Base-by-base conservation (phyloP, 1,140 invertebrate species). In the Tetranychus cinnabarinus region DNA sequence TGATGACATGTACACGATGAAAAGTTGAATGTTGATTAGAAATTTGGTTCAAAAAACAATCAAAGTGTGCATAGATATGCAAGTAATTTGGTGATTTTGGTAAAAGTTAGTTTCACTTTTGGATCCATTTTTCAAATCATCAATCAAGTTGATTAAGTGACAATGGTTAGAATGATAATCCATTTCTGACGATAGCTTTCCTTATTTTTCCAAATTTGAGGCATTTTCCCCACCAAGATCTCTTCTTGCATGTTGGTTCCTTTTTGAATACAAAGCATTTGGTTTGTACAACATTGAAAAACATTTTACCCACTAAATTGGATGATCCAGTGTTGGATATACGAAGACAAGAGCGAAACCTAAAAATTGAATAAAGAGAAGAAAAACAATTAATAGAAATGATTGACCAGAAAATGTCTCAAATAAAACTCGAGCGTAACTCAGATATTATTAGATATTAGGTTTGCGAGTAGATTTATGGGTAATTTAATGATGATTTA, bases 241-340 rank as follows among this genome's bases (percentile, higher is more conserved):
- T 74, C 66, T 83, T 78, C 13, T 76, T 73, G 72, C 89, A 93
- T 1, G 82, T 73, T 63, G 80, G 80, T 63, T 85, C 80, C 1
- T 79, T 77, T 67, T 86, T 86, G 13, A 95, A 72, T 1, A 86
- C 78, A 72, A 95, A 95, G 69, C 89, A 95, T 68, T 89, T 85
- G 0, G 85, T 89, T 69, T 89, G 86, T 2, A 93, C 81, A 1
- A 92, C 77, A 70, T 93, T 90, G 77, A 96, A 96, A 75, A 90
- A 95, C 7, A 95, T 75, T 69, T 86, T 86, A 2, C 90, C 89
- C 66, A 95, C 86, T 63, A 92, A 79, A 68, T 89, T 87, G 0
- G 88, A 82, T 1, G 86, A 80, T 3, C 82, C 81, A 0, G 86
- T 85, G 62, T 81, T 79, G 0, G 86, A 82, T 73, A 86, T 80